Percentiles rank a stretch among this genome's conserved stretches.
Conservation (phyloP, 2,113 vertebrate species). For the Marmota flaviventris region DNA sequence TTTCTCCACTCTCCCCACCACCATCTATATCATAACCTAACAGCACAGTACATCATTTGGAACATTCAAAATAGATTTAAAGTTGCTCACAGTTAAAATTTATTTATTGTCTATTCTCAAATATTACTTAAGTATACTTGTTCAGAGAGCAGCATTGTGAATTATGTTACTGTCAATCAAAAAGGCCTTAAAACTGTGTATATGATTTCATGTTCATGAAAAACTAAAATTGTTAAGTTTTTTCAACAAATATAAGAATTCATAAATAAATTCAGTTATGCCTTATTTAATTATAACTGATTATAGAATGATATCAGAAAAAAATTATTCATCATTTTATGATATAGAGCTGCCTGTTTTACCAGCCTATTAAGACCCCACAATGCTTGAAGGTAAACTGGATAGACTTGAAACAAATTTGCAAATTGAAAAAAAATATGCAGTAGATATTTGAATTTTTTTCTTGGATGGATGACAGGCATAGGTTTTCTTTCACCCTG, state of each 20-base stretch:
- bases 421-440: too few species aligned
- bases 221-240: constrained; percentile 72
- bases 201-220: constrained; percentile 85
- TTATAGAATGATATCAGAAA: not conserved
- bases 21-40: not conserved
- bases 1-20: not conserved
- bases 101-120: constrained; percentile 65
- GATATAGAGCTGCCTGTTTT: not conserved
- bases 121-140: constrained; percentile 84
- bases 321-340: constrained; percentile 20
- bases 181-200: constrained; percentile 85
- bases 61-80: not conserved
- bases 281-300: not conserved
- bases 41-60: not conserved
- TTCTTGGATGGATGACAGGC: not conserved
- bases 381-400: not conserved
- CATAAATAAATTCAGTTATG: constrained; percentile 14
- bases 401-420: not conserved
- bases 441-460: not conserved
- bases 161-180: constrained; percentile 85
- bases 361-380: not conserved
- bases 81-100: not conserved
- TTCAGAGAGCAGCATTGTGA: constrained; percentile 88
- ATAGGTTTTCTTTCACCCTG: not conserved
- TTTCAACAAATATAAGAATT: constrained; percentile 23